Evolutionary conservation across 2,113 vertebrate genomes (phyloP), one percentile per base, ranked within the genome.

Genomic region (Siphamia tubifer): DNA sequence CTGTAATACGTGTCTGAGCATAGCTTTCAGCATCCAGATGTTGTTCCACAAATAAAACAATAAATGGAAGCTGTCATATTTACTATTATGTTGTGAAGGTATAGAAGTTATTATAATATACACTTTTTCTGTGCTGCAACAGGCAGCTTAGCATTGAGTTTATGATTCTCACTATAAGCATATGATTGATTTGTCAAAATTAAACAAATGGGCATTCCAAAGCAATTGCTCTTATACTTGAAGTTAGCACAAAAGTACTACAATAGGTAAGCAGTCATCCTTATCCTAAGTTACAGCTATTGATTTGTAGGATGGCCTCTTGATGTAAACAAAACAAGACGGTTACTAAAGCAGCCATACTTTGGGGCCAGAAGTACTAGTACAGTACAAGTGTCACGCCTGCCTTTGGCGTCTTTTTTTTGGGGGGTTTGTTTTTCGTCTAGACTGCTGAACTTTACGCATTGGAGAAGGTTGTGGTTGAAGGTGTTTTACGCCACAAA

Each of bases 341-440:
- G n/a, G n/a, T n/a, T n/a, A 9, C 4, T 4, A 2, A 31, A 32
- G 43, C 3, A 12, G 19, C 16, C 39, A 5, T 30, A 10, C 55
- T 62, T 49, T 1, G 0, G 35, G n/a, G 8, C 8, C 10, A 49
- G 5, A 28, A 9, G 1, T 38, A 31, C 42, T 27, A 36, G 21
- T 53, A 47, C 25, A 13, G 35, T 43, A 51, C 28, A 25, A 61
- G 16, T 20, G 24, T 2, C n/a, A 48, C 12, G 17, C 27, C 32
- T 56, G 64, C 4, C 21, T 74, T 66, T 70, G 78, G 82, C 58
- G 83, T 73, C n/a, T n/a, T n/a, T n/a, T n/a, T n/a, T n/a, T n/a
- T n/a, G n/a, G n/a, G n/a, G n/a, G n/a, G n/a, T n/a, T n/a, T n/a
- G n/a, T 77, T 64, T 34, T 53, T 62, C 38, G 45, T 1, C 6